phyloP scores from a whole-genome alignment of 2,888 invertebrate species.

The Troides oblongomaculatus region DNA sequence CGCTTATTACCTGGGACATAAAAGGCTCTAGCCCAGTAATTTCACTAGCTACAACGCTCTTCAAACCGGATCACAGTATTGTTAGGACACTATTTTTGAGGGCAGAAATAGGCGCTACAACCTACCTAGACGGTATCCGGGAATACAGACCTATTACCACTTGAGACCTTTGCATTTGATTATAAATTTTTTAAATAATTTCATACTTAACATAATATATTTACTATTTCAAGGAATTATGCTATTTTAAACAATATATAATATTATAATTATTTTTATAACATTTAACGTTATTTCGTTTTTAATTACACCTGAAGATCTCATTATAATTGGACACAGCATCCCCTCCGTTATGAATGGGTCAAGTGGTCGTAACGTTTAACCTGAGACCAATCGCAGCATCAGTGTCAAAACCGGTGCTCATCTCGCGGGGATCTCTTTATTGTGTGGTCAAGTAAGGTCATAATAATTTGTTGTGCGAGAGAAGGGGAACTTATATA shows the following conservation, averaged over 20 bases:
- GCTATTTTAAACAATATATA: background rate
- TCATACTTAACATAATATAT: too few species aligned
- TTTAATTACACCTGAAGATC: slow-evolving; percentile 15
- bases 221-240: too few species aligned
- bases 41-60: too few species aligned
- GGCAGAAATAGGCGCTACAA: too few species aligned
- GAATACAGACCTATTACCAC: too few species aligned
- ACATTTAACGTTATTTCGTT: background rate
- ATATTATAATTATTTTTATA: background rate
- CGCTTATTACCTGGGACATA: too few species aligned
- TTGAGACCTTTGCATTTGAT: too few species aligned
- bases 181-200: too few species aligned
- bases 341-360: slow-evolving; percentile 29
- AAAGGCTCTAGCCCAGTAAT: too few species aligned
- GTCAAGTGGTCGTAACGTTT: slow-evolving; percentile 34
- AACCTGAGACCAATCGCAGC: slow-evolving; percentile 33
- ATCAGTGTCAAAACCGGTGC: slow-evolving; percentile 27
- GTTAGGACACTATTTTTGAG: too few species aligned
- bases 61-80: too few species aligned
- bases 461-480: slow-evolving; percentile 1
- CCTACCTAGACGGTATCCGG: too few species aligned
- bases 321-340: slow-evolving; percentile 28
- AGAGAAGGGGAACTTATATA: background rate
- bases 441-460: slow-evolving; percentile 15
- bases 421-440: slow-evolving; percentile 23